Evolutionary conservation across 64 coral and sea anemone genomes (phyloP).

Genomic region (Actinia tenebrosa): DNA sequence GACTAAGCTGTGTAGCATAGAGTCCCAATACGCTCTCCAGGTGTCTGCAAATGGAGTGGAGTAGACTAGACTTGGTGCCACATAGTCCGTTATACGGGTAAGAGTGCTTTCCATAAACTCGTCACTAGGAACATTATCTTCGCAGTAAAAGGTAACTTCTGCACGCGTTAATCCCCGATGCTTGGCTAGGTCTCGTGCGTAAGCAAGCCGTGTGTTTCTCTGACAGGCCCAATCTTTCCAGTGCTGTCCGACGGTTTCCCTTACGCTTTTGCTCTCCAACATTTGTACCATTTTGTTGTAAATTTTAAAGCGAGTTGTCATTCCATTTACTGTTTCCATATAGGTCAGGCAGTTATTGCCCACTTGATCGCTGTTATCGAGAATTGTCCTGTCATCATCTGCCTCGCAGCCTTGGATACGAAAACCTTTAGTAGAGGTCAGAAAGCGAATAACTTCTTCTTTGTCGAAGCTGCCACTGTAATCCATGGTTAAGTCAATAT

Average conservation of each 20-base stretch:
- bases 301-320: too few species aligned
- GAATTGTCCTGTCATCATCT: background rate
- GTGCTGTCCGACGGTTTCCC: background rate
- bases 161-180: slow-evolving; percentile 18
- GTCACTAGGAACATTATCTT: background rate
- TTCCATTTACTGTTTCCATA: too few species aligned
- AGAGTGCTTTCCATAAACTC: background rate
- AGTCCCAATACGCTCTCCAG: slow-evolving; percentile 49
- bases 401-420: background rate
- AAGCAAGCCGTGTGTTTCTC: background rate
- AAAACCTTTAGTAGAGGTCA: background rate
- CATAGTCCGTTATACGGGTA: background rate
- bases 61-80: slow-evolving; percentile 2
- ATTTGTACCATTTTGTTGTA: too few species aligned
- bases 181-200: background rate
- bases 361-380: too few species aligned
- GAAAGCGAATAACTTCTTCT: slow-evolving; percentile 3
- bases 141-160: slow-evolving; percentile 20
- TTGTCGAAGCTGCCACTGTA: slow-evolving; percentile 20
- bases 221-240: background rate
- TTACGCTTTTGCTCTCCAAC: background rate
- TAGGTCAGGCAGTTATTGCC: too few species aligned
- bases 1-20: slow-evolving; percentile 48
- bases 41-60: slow-evolving; percentile 33
- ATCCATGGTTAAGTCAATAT: slow-evolving; percentile 10